Percentiles rank a stretch among this genome's conserved stretches.
These are phyloP conservation scores for Murina feae DNA, from an alignment of 2,113 vertebrate species.

Conservation along the genomic window DNA sequence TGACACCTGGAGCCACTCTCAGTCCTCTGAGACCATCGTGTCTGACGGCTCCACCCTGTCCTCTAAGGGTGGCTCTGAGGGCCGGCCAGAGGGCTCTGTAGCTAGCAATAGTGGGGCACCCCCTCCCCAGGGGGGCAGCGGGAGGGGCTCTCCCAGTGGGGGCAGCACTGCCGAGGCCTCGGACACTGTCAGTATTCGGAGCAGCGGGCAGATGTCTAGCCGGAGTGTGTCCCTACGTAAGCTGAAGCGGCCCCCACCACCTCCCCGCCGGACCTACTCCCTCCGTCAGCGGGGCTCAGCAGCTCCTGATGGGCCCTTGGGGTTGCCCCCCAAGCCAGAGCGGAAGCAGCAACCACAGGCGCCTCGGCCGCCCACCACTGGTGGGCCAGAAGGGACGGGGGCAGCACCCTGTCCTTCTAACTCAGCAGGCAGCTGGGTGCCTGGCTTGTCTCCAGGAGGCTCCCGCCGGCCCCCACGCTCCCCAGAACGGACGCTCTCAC, in stretches of 20 bases:
- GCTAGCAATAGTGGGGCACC: conserved; percentile 30
- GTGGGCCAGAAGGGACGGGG: conserved; percentile 15
- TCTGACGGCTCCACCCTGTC: conserved; percentile 91
- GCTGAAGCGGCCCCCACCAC: conserved; percentile 84
- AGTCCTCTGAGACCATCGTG: conserved; percentile 91
- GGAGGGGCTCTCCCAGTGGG: conserved; percentile 63
- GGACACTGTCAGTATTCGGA: not conserved
- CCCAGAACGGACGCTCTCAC: conserved; percentile 90
- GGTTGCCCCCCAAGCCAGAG: conserved; percentile 78
- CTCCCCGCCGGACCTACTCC: conserved; percentile 90
- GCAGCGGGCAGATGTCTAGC: conserved; percentile 80
- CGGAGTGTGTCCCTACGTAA: conserved; percentile 91
- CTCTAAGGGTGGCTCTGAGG: conserved; percentile 83
- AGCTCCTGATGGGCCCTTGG: conserved; percentile 83
- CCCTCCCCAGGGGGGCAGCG: conserved; percentile 36
- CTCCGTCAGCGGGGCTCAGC: conserved; percentile 79
- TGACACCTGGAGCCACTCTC: conserved; percentile 90
- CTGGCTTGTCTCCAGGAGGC: conserved; percentile 66
- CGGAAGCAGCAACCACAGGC: conserved; percentile 65
- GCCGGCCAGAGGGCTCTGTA: conserved; percentile 65
- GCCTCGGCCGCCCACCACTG: conserved; percentile 58
- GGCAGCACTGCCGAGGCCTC: conserved; percentile 55
- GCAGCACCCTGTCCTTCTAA: conserved; percentile 49
- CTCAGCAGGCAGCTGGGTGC: conserved; percentile 42
- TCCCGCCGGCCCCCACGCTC: conserved; percentile 76